Conservation (phyloP, 64 coral and sea anemone genomes). For the Actinia equina region DNA sequence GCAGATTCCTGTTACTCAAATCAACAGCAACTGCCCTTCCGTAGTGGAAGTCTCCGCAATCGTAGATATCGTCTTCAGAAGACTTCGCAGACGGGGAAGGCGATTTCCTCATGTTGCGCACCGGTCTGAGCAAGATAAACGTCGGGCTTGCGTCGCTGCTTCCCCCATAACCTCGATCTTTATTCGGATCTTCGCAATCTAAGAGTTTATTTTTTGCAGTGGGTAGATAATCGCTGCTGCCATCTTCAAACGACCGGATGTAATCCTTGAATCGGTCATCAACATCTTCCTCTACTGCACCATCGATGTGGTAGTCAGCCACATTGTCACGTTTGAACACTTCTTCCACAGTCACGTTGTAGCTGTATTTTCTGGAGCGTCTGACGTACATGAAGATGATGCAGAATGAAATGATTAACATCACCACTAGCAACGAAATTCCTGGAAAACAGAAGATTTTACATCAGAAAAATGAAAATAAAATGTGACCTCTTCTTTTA, state of each 20-base stretch:
- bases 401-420: constrained; percentile 46
- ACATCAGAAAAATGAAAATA: not conserved
- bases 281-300: constrained; percentile 76
- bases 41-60: constrained; percentile 15
- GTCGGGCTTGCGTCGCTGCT: constrained; percentile 30
- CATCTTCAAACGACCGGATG: constrained; percentile 50
- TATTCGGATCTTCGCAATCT: not conserved
- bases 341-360: constrained; percentile 33
- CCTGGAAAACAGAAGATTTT: constrained; percentile 14
- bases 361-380: constrained; percentile 28
- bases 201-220: not conserved
- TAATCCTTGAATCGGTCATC: constrained; percentile 32
- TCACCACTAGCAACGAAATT: constrained; percentile 58
- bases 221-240: not conserved
- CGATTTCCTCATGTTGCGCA: not conserved
- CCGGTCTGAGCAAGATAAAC: constrained; percentile 11
- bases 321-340: constrained; percentile 81
- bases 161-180: constrained; percentile 14
- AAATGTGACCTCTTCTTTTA: not conserved
- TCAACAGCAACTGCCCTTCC: constrained; percentile 15
- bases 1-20: not conserved
- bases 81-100: not conserved
- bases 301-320: constrained; percentile 76
- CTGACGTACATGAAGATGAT: constrained; percentile 59
- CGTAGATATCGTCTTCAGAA: constrained; percentile 5